Conservation (phyloP, 1,140 invertebrate species). For the Bombyx mori region ASM3026992v2 NC_085119.1:12233001-12233500, state of each 20-base stretch:
- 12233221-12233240: conserved; percentile 35
- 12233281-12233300: conserved; percentile 4
- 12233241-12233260: conserved; percentile 20
- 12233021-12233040: conserved; percentile 6
- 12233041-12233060: conserved; percentile 8
- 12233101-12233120: conserved; percentile 42
- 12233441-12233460: conserved; percentile 73
- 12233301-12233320: conserved; percentile 48
- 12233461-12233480: conserved; percentile 74
- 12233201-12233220: conserved; percentile 47
- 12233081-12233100: conserved; percentile 16
- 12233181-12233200: conserved; percentile 41
- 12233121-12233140: conserved; percentile 60
- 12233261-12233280: conserved; percentile 8
- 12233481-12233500: conserved; percentile 72
- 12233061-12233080: conserved; percentile 7
- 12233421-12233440: conserved; percentile 53
- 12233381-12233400: conserved; percentile 58
- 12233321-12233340: conserved; percentile 40
- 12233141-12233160: conserved; percentile 63
- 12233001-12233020: conserved; percentile 17
- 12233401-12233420: conserved; percentile 63
- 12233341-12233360: conserved; percentile 34
- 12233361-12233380: conserved; percentile 43
- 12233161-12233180: conserved; percentile 49